These are phyloP conservation scores for Panzeria rudis DNA, from an alignment of 2,888 invertebrate genomes.

Conservation along the genomic window DNA sequence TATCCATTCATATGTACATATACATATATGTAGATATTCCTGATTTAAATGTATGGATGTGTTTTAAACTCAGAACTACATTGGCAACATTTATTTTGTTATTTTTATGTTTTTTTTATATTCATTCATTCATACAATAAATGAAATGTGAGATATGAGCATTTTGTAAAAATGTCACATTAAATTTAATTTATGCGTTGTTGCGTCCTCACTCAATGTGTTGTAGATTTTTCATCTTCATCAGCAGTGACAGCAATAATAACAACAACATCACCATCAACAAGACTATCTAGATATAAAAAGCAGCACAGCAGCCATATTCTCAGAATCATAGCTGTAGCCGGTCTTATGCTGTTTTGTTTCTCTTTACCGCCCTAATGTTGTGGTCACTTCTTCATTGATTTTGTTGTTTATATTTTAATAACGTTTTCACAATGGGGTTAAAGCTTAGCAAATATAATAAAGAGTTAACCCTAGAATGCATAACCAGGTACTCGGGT, in stretches of 20 bases:
- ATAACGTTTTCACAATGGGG: conserved; percentile 49
- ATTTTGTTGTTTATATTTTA: conserved; percentile 15
- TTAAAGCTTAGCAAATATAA: not conserved
- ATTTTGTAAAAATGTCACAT: conserved; percentile 83
- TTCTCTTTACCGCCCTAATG: conserved; percentile 52
- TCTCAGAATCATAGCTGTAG: conserved; percentile 51
- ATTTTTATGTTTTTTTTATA: conserved; percentile 47
- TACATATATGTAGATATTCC: conserved; percentile 14
- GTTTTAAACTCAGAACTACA: conserved; percentile 39
- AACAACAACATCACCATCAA: conserved; percentile 47
- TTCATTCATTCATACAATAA: conserved; percentile 68
- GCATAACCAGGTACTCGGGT: too few species aligned
- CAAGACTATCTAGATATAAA: conserved; percentile 43
- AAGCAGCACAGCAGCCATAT: conserved; percentile 34
- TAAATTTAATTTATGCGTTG: conserved; percentile 82
- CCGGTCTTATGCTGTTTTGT: conserved; percentile 26
- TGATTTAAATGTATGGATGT: not conserved
- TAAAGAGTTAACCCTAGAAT: not conserved
- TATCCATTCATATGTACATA: conserved; percentile 6
- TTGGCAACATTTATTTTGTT: conserved; percentile 53
- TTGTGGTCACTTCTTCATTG: conserved; percentile 53
- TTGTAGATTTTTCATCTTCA: conserved; percentile 70
- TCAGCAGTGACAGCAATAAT: conserved; percentile 62
- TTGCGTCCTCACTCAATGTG: conserved; percentile 73
- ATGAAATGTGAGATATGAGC: conserved; percentile 82